Percentiles rank a stretch among this genome's conserved stretches.
Conservation (phyloP, 2,888 invertebrate species). For the Megastigmus dorsalis region DNA sequence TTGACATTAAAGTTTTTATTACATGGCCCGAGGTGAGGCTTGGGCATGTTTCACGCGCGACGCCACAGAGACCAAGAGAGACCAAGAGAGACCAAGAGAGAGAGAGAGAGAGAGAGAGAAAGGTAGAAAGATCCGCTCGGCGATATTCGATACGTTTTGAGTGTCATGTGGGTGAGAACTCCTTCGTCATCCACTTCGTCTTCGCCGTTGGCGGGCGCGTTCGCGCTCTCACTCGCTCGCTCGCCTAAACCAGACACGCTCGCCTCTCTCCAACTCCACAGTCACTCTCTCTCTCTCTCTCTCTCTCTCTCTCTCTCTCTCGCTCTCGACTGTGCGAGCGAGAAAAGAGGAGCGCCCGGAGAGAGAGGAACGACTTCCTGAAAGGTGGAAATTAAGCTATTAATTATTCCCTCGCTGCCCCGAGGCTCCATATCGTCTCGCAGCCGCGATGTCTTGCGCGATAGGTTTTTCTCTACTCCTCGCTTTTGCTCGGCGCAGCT, state of each 20-base stretch:
- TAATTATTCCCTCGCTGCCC: constrained; percentile 64
- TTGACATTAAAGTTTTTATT: constrained; percentile 49
- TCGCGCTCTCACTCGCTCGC: not conserved
- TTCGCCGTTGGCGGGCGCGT: constrained; percentile 61
- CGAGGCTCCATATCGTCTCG: constrained; percentile 1
- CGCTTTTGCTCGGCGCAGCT: no score
- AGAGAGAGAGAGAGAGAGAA: no score
- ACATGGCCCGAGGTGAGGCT: constrained; percentile 26
- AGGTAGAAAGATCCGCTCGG: not conserved
- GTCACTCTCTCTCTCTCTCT: no score
- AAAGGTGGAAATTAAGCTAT: constrained; percentile 72
- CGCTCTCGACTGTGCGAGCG: no score
- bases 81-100: no score
- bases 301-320: no score
- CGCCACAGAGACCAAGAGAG: no score
- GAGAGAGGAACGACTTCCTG: constrained; percentile 62
- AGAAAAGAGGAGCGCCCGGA: not conserved
- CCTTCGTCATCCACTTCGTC: constrained; percentile 56
- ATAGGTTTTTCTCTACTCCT: no score
- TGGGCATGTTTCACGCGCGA: constrained; percentile 36
- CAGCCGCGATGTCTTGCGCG: not conserved
- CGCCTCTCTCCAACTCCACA: no score
- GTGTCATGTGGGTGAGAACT: constrained; percentile 57
- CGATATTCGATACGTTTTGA: constrained; percentile 40
- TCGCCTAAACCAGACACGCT: no score